Evolutionary conservation across 2,797 vertebrate species (phyloP).

Genomic region (Dicrostonyx torquatus): DNA sequence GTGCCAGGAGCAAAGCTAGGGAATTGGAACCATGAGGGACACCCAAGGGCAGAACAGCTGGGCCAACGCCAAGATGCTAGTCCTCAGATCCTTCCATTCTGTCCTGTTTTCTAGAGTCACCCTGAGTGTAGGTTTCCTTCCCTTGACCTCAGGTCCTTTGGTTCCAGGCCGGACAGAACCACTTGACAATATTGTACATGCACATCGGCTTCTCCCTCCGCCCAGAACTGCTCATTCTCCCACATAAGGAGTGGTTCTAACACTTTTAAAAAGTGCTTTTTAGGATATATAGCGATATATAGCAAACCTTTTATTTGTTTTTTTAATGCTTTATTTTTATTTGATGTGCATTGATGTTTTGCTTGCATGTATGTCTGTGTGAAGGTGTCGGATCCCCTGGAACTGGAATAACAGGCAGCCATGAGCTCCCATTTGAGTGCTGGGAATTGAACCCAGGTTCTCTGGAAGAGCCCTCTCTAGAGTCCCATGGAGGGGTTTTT

Average conservation of each 20-base stretch:
- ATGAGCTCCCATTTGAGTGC: background rate
- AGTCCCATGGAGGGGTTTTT: background rate
- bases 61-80: accelerated
- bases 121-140: background rate
- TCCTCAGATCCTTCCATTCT: background rate
- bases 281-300: background rate
- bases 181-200: background rate
- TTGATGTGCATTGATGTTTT: background rate
- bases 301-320: background rate
- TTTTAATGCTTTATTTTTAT: background rate
- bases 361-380: background rate
- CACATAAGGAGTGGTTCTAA: background rate
- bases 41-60: accelerated
- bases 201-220: background rate
- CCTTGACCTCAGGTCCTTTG: conserved; percentile 4
- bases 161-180: background rate
- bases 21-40: no score
- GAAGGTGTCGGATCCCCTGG: background rate
- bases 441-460: background rate
- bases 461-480: background rate
- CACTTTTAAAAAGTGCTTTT: background rate
- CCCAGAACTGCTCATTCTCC: background rate
- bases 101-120: background rate
- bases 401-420: background rate
- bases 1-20: background rate